phyloP scores from a whole-genome alignment of 2,113 vertebrate species.

The Macheiramphus alcinus region DNA sequence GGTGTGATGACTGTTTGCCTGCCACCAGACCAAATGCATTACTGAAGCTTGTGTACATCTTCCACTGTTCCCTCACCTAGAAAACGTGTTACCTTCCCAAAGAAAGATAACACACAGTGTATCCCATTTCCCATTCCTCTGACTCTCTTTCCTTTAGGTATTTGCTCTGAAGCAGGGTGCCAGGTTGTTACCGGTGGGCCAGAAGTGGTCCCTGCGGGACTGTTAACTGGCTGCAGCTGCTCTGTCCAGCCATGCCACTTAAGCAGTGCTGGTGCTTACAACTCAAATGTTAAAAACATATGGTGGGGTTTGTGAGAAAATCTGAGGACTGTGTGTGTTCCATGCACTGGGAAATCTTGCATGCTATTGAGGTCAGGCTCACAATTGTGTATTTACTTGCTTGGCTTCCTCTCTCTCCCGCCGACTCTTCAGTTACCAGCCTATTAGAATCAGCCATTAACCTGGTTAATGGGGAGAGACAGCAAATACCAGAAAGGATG shows the following conservation, averaged over 20 bases:
- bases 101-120: neutral
- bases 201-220: neutral
- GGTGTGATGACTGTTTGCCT: neutral
- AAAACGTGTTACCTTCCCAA: neutral
- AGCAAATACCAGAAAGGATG: slow-evolving; percentile 21
- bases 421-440: neutral
- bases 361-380: neutral
- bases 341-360: neutral
- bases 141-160: neutral
- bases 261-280: rapidly evolving
- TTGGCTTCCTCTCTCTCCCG: neutral
- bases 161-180: neutral
- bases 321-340: neutral
- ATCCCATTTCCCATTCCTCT: neutral
- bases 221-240: neutral
- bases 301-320: neutral
- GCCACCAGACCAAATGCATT: neutral
- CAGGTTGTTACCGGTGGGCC: neutral
- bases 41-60: neutral
- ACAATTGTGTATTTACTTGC: neutral
- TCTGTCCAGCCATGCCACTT: neutral
- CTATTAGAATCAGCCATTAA: slow-evolving; percentile 30
- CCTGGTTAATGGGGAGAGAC: slow-evolving; percentile 39
- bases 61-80: neutral
- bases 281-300: neutral